A percentile compares a stretch with the other conserved stretches of the same genome.
phyloP scores from a whole-genome alignment of 2,113 vertebrate species.

The Datnioides undecimradiatus region DNA sequence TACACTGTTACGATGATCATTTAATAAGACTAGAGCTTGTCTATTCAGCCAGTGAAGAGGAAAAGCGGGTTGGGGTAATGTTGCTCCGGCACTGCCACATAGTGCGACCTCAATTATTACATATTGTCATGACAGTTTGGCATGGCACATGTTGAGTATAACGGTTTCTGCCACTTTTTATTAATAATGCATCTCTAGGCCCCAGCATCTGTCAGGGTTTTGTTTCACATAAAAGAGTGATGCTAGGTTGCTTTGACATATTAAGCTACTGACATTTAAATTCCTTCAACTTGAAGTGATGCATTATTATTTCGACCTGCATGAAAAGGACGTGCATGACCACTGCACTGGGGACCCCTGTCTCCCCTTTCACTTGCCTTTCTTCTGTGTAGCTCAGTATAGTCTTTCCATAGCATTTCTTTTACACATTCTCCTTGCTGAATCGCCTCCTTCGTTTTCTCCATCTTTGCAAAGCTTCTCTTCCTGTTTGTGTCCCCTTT shows the following conservation, averaged over 20 bases:
- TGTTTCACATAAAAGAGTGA: constrained; percentile 47
- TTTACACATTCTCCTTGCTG: constrained; percentile 16
- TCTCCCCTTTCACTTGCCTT: not conserved
- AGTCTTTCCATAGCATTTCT: constrained; percentile 9
- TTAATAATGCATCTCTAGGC: constrained; percentile 72
- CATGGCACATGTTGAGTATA: constrained; percentile 45
- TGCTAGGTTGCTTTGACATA: constrained; percentile 59
- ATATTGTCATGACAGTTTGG: constrained; percentile 63
- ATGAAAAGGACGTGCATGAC: constrained; percentile 37
- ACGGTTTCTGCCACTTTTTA: constrained; percentile 65
- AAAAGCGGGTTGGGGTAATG: constrained; percentile 38
- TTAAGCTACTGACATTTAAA: constrained; percentile 73
- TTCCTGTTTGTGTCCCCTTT: constrained; percentile 1
- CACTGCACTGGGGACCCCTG: not conserved
- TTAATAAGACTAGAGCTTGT: constrained; percentile 45
- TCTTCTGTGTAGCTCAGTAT: not conserved
- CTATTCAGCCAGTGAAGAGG: constrained; percentile 36
- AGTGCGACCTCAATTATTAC: constrained; percentile 69
- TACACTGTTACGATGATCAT: constrained; percentile 37
- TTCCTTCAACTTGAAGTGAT: constrained; percentile 57
- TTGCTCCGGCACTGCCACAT: constrained; percentile 45
- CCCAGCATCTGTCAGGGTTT: constrained; percentile 40
- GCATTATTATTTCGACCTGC: constrained; percentile 56
- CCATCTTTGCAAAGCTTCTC: not conserved
- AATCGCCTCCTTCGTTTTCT: constrained; percentile 19